Evolutionary conservation across 2,113 vertebrate genomes (phyloP), one percentile per base, ranked within the genome.

Genomic region (Myanophis thanlyinensis): DNA sequence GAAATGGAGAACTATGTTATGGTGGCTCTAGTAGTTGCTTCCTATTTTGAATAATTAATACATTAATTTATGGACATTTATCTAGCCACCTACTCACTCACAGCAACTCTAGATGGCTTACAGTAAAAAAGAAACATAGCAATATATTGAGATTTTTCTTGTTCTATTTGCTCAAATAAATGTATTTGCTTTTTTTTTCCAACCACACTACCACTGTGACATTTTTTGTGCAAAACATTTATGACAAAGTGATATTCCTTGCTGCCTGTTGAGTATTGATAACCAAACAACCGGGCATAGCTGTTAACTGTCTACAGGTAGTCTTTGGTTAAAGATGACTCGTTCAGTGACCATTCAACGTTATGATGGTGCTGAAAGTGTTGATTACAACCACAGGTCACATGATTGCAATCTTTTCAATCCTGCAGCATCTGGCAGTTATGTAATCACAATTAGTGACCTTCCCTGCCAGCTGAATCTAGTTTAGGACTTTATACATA

Each of bases 1-100:
- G 97, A 98, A 93, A 95, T 96, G 0, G 94, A 96, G 87, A 95
- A 97, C 0, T 98, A 97, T 10, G 87, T 98, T 95, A 97, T 95
- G 0, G 8, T 98, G 94, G 97, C 93, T 93, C 94, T 98, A 93
- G 94, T 98, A 10, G 96, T 96, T 92, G 98, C 97, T 91, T 96
- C 97, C 67, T 98, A 98, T 7, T 97, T 93, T 0, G 97, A 98
- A 11, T 98, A 95, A 93, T 48, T 30, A 2, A 53, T 4, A 27
- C 25, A 27, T 30, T 59, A 6, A 35, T 35, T 67, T 35, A 15
- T 59, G 13, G n/a, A 18, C 30, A 67, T 67, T 67, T 67, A 67
- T 67, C n/a, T 35, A 67, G 62, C 12, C 0, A 5, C 30, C 12
- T n/a, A n/a, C 30, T 67, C 62, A 67, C 30, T 62, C 59, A 62